Percentiles rank a stretch among this genome's conserved stretches.
These are phyloP conservation scores for Oligia latruncula DNA, from an alignment of 2,888 invertebrate species.

Conservation along the genomic window DNA sequence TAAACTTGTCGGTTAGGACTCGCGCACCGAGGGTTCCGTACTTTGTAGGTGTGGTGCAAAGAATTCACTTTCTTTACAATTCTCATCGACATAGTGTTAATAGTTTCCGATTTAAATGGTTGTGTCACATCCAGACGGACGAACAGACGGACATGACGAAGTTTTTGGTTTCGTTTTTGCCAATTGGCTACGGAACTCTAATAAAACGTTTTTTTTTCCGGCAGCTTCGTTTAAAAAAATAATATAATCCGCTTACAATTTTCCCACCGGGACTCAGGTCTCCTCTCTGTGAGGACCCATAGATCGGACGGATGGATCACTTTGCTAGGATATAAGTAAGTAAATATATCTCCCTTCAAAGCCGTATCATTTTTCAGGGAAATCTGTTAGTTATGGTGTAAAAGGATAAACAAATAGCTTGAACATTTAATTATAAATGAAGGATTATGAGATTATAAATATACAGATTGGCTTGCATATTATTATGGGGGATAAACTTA, in stretches of 20 bases:
- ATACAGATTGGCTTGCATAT: not conserved
- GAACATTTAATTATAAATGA: constrained; percentile 14
- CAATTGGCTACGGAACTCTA: not conserved
- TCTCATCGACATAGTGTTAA: not conserved
- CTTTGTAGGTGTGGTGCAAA: not conserved
- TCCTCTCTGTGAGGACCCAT: not conserved
- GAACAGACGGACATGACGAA: not conserved
- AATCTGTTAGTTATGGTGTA: not conserved
- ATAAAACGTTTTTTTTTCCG: not conserved
- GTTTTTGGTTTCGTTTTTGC: not conserved
- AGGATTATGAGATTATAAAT: constrained; percentile 1
- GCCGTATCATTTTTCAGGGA: not conserved
- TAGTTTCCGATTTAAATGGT: no score
- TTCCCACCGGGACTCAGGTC: not conserved
- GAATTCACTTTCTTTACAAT: not conserved
- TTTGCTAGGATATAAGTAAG: not conserved
- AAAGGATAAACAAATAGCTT: not conserved
- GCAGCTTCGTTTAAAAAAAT: not conserved
- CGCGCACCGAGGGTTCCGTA: no score
- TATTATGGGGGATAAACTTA: not conserved
- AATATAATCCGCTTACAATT: not conserved
- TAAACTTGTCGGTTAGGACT: not conserved
- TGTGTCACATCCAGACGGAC: no score
- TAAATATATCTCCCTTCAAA: no score
- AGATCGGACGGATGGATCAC: not conserved